These are phyloP conservation scores for Rhimphoctona megacephalus DNA, from an alignment of 2,888 invertebrate species.

Conservation along the genomic window DNA sequence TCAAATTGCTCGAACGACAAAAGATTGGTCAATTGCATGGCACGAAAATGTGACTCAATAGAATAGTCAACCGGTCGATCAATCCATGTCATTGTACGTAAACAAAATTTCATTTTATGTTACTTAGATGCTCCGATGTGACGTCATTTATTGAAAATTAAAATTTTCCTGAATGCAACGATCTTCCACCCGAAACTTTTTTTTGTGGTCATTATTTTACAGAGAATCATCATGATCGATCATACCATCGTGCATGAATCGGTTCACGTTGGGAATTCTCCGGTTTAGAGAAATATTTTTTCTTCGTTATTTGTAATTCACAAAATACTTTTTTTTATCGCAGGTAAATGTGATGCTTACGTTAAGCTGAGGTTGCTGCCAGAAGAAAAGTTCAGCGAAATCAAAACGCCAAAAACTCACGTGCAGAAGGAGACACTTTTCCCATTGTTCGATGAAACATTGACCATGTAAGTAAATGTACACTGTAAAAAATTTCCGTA, in stretches of 20 bases:
- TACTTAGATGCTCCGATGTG: slow-evolving; percentile 1
- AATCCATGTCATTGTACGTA: neutral
- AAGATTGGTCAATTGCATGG: slow-evolving; percentile 73
- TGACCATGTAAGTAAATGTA: slow-evolving; percentile 92
- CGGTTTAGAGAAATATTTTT: slow-evolving; percentile 43
- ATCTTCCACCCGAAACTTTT: neutral
- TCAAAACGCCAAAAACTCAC: slow-evolving; percentile 93
- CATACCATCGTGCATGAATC: slow-evolving; percentile 75
- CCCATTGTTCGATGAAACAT: slow-evolving; percentile 97
- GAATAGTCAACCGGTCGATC: slow-evolving; percentile 32
- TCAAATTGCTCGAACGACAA: slow-evolving; percentile 17
- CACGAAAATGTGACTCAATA: slow-evolving; percentile 56
- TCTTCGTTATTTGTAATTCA: neutral
- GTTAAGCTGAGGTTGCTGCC: slow-evolving; percentile 95
- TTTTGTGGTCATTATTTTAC: slow-evolving; percentile 37
- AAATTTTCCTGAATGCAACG: slow-evolving; percentile 46
- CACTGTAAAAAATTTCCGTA: neutral
- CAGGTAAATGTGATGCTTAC: slow-evolving; percentile 96
- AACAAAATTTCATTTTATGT: neutral
- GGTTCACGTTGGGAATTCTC: slow-evolving; percentile 71
- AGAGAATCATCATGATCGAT: slow-evolving; percentile 56
- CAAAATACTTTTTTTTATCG: slow-evolving; percentile 67
- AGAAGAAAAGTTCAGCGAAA: slow-evolving; percentile 91
- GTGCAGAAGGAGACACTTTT: slow-evolving; percentile 96
- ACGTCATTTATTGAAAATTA: slow-evolving; percentile 11